Conservation (phyloP, 2,113 vertebrate species). For the Lepus timidus region DNA sequence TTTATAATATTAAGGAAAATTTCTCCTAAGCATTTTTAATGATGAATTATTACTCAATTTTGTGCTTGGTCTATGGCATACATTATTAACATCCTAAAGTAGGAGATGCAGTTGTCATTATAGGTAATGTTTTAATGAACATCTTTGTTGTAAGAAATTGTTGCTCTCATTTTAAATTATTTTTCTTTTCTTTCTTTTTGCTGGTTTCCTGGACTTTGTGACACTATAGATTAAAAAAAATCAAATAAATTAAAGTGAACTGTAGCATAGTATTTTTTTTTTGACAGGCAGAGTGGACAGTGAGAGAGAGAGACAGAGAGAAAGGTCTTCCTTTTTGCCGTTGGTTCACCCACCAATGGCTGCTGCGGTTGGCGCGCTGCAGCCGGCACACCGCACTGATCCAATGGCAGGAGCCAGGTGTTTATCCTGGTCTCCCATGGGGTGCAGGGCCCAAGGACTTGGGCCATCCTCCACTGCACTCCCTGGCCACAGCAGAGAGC, state of each 20-base stretch:
- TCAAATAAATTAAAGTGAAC: neutral
- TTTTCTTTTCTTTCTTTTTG: neutral
- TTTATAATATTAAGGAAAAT: neutral
- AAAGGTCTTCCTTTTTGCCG: too few species aligned
- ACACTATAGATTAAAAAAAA: neutral
- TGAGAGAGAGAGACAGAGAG: too few species aligned
- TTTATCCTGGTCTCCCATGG: too few species aligned
- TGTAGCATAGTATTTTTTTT: neutral
- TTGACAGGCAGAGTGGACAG: too few species aligned
- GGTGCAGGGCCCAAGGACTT: too few species aligned
- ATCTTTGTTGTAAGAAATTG: neutral
- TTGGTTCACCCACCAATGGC: too few species aligned
- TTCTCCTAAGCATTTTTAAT: too few species aligned
- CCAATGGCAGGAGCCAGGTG: too few species aligned
- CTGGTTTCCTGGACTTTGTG: neutral
- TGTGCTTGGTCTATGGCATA: neutral
- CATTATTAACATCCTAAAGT: neutral
- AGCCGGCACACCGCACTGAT: too few species aligned
- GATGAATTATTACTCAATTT: neutral
- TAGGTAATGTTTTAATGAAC: neutral
- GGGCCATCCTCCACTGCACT: too few species aligned
- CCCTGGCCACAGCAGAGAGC: too few species aligned
- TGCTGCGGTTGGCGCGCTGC: too few species aligned
- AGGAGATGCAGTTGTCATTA: neutral
- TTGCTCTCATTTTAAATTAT: neutral